These are phyloP conservation scores for Phyllotis vaccarum DNA, from an alignment of 2,797 vertebrate species.

Conservation along the genomic window DNA sequence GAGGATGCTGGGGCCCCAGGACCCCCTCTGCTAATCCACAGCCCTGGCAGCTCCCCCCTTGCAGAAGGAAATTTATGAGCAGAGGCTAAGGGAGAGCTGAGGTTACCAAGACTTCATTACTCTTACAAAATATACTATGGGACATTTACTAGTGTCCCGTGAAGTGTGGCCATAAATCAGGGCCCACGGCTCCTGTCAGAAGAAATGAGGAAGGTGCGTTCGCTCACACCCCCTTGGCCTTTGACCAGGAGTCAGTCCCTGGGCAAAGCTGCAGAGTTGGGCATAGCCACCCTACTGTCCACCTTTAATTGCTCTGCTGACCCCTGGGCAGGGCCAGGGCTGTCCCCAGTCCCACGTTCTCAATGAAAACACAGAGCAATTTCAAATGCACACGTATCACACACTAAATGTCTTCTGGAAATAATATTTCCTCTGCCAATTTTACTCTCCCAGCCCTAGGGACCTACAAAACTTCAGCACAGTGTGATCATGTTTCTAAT, in stretches of 20 bases:
- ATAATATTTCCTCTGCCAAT: slow-evolving; percentile 79
- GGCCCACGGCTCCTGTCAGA: slow-evolving; percentile 85
- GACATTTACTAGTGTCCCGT: slow-evolving; percentile 85
- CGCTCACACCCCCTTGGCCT: background rate
- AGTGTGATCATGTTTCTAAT: slow-evolving; percentile 49
- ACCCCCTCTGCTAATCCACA: slow-evolving; percentile 34
- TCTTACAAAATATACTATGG: slow-evolving; percentile 84
- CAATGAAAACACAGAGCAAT: background rate
- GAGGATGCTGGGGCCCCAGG: background rate
- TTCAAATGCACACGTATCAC: slow-evolving; percentile 39
- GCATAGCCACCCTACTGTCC: no score
- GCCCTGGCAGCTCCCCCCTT: slow-evolving; percentile 66
- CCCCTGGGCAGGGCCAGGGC: background rate
- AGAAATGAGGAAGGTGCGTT: slow-evolving; percentile 83
- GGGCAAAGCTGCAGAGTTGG: background rate
- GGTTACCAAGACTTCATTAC: slow-evolving; percentile 85
- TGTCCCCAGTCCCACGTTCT: background rate
- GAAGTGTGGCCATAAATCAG: slow-evolving; percentile 88
- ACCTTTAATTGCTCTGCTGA: background rate
- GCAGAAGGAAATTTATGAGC: slow-evolving; percentile 78
- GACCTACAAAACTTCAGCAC: slow-evolving; percentile 74
- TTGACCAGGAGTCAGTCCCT: background rate
- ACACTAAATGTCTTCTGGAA: slow-evolving; percentile 65
- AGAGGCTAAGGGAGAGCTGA: slow-evolving; percentile 74
- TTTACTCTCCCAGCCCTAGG: slow-evolving; percentile 66